Evolutionary conservation across 2,888 invertebrate genomes (phyloP), one percentile per base, ranked within the genome.

Genomic region (Drosophila niveifrons): DNA sequence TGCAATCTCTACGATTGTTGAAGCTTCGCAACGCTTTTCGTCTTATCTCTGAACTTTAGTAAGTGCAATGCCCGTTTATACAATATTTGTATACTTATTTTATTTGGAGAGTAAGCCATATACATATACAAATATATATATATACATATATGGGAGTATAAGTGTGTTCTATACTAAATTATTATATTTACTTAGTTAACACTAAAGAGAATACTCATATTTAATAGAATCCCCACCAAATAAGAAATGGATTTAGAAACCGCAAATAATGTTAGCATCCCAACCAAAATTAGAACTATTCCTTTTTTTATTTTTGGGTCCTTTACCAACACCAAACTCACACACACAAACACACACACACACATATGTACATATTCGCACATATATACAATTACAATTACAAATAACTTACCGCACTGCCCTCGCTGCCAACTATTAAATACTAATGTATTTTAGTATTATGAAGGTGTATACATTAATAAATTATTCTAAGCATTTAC

Each of bases 11-110:
- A 31, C 31, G 31, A 31, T 31, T 39, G 39, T 39, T 6, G 39
- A 13, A 39, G 36, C 31, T 50, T 52, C 18, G 23, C 36, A 10
- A 52, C 36, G 51, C 8, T 36, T 39, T 53, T 28, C 11, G 39
- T 51, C 7, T 34, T 17, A 31, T 56, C 11, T 34, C 10, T n/a
- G 36, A 56, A 56, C 53, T 63, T 66, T 50, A 75, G 62, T 59
- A 48, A 77, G 69, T 73, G 73, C 76, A 75, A 75, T 77, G 72
- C 58, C 59, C 36, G 36, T 28, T 57, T 76, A 76, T 76, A 76
- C 76, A 76, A 76, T 76, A 76, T 76, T 76, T 76, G 76, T 77
- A 77, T 69, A 66, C 47, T 31, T 59, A 72, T 66, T 48, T 66
- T 46, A 74, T 29, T 58, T 28, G 39, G 23, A 39, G n/a, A 39